These are phyloP conservation scores for Eriocheir sinensis DNA, from an alignment of 1,140 invertebrate genomes.

Conservation along the genomic window DNA sequence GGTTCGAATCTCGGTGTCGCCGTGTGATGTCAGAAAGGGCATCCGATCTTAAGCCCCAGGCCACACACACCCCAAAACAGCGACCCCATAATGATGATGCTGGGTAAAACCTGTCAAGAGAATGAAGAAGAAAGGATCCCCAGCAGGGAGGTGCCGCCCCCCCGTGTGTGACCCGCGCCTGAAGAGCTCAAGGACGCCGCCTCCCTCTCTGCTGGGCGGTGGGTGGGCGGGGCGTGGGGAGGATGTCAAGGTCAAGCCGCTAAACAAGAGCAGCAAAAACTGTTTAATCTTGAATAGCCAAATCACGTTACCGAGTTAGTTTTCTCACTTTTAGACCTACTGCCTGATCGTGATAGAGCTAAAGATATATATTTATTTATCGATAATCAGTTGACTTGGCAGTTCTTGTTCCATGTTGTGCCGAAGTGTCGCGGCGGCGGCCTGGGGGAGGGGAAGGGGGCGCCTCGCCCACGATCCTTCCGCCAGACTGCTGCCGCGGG, in stretches of 20 bases:
- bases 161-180: not conserved
- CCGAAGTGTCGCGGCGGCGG: not conserved
- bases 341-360: not conserved
- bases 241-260: not conserved
- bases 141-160: not conserved
- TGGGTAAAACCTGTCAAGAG: not conserved
- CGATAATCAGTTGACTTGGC: not conserved
- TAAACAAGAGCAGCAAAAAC: not conserved
- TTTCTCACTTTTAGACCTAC: not conserved
- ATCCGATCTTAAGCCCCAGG: too few species aligned
- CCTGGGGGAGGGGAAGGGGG: not conserved
- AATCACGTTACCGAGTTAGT: not conserved
- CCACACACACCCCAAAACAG: too few species aligned
- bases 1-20: too few species aligned
- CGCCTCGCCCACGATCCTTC: not conserved
- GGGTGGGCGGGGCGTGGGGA: not conserved
- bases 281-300: not conserved
- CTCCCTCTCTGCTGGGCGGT: not conserved
- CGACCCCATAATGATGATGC: too few species aligned
- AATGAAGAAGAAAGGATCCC: not conserved
- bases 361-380: not conserved
- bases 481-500: not conserved
- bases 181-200: not conserved
- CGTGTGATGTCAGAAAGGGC: too few species aligned
- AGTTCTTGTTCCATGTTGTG: slow-evolving; percentile 2